These are phyloP conservation scores for Argyresthia albistria DNA, from an alignment of 2,888 invertebrate species.

Conservation along the genomic window DNA sequence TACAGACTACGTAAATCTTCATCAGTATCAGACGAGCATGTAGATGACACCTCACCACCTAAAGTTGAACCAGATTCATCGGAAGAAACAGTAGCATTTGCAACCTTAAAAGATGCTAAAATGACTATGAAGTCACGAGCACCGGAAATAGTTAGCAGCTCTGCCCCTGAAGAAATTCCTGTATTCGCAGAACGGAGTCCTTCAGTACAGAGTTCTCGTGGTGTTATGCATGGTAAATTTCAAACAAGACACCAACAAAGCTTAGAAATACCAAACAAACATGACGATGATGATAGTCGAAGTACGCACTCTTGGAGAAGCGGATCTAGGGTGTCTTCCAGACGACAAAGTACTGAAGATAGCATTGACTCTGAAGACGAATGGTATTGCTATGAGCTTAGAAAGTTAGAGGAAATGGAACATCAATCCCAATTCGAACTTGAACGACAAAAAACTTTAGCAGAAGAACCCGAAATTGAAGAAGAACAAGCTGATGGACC, in stretches of 20 bases:
- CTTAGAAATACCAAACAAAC: constrained; percentile 83
- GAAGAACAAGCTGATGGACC: constrained; percentile 66
- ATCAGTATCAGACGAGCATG: constrained; percentile 79
- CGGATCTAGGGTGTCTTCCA: constrained; percentile 86
- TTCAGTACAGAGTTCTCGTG: constrained; percentile 73
- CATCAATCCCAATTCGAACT: constrained; percentile 78
- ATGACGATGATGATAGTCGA: constrained; percentile 87
- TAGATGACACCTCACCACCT: constrained; percentile 60
- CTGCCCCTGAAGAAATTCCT: constrained; percentile 60
- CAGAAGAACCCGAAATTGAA: constrained; percentile 73
- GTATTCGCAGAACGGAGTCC: constrained; percentile 76
- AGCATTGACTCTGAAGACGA: constrained; percentile 95
- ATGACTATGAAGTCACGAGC: constrained; percentile 37
- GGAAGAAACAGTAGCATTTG: constrained; percentile 32
- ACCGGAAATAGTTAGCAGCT: constrained; percentile 48
- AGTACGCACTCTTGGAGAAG: constrained; percentile 92
- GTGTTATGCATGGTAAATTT: constrained; percentile 68
- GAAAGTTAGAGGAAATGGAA: constrained; percentile 90
- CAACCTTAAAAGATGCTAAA: constrained; percentile 32
- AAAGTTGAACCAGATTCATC: constrained; percentile 35
- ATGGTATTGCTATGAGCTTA: constrained; percentile 91
- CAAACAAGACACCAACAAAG: constrained; percentile 82
- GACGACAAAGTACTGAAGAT: constrained; percentile 92
- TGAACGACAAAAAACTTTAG: constrained; percentile 74
- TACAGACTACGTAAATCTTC: constrained; percentile 82